Conservation (phyloP, 92 coral and sea anemone species). For the Zoanthus solanderi region DNA sequence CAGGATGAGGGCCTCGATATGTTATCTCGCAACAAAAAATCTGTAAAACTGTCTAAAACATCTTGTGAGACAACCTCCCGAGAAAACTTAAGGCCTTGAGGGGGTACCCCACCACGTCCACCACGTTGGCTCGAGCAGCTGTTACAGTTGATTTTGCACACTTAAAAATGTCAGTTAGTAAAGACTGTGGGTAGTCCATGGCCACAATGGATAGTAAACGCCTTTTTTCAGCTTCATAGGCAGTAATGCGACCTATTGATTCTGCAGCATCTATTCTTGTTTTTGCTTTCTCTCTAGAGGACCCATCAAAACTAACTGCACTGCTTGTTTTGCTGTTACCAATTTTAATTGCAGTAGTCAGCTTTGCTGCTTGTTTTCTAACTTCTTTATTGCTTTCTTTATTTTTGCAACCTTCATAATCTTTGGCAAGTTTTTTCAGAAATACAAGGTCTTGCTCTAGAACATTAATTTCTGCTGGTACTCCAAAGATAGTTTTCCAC, state of each 20-base stretch:
- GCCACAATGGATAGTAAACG: conserved; percentile 59
- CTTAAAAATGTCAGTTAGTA: conserved; percentile 41
- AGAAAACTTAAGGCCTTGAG: conserved; percentile 30
- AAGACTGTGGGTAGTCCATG: conserved; percentile 43
- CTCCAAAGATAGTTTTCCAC: conserved; percentile 13
- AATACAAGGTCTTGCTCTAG: background rate
- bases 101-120: conserved; percentile 70
- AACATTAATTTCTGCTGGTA: background rate
- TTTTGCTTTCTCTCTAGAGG: background rate
- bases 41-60: conserved; percentile 47
- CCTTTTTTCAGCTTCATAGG: conserved; percentile 19
- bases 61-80: conserved; percentile 57
- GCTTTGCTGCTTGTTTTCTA: conserved; percentile 37
- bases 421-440: conserved; percentile 1
- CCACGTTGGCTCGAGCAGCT: conserved; percentile 62
- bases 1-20: conserved; percentile 63
- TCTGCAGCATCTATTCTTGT: conserved; percentile 26
- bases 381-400: conserved; percentile 39
- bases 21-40: conserved; percentile 51
- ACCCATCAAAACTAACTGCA: conserved; percentile 18
- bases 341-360: conserved; percentile 16
- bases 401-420: conserved; percentile 29
- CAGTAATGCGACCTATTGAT: background rate
- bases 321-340: conserved; percentile 24
- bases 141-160: conserved; percentile 57